Base-by-base conservation (phyloP, 2,888 invertebrate genomes). In the Spilosoma lubricipeda region DNA sequence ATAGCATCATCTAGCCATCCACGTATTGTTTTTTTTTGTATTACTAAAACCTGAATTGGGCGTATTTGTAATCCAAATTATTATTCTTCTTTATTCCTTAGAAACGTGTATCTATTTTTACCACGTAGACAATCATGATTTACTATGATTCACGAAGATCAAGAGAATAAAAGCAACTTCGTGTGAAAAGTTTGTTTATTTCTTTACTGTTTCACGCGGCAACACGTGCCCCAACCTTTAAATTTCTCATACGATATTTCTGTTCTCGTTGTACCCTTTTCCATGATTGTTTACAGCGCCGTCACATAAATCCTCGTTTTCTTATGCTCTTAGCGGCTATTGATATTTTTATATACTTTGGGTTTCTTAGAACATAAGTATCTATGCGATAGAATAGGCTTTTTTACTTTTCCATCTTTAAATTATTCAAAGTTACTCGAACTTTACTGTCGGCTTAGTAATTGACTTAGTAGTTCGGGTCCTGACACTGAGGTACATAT, bases 181-280 rank as follows among this genome's bases (percentile, higher is more conserved):
- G 66, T 67, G 76, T 73, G 74, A 75, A 65, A 71, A 73, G 56
- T 80, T 71, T 79, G 84, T 78, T 82, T 84, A 78, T 82, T 77
- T 75, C 76, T 73, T 72, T 45, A 70, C 69, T 74, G 85, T 81
- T 84, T 82, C 72, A 71, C 59, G 52, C n/a, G 71, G 75, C 75
- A 81, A 79, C 80, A 82, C 75, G 76, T 76, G 78, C 70, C 67
- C 59, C 52, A 65, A 69, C 75, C 77, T 83, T 83, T 81, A 67
- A 79, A 81, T 79, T 83, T 82, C 70, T 71, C 77, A 71, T 75
- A 76, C 65, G 52, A 71, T 78, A 77, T 85, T 80, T 83, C 75
- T 84, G 78, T 85, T 82, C 76, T 75, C 66, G 84, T 76, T 64
- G 67, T 76, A 78, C 79, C 75, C 75, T 79, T 85, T 78, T 80